Evolutionary conservation across 2,888 invertebrate genomes (phyloP).

Genomic region (Julus scandinavius): DNA sequence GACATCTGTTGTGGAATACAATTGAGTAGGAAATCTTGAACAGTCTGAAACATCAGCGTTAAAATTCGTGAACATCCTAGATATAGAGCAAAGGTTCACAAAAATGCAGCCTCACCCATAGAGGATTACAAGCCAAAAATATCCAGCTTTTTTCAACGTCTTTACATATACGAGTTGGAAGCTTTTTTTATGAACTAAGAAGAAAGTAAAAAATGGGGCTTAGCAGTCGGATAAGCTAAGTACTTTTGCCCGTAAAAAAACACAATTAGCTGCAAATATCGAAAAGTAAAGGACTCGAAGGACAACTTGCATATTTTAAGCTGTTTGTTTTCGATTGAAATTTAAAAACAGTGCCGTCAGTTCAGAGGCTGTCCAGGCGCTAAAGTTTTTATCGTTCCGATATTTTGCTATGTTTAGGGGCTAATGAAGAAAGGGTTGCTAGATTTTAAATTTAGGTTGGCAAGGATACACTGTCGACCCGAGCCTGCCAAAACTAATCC

Average conservation of each 20-base stretch:
- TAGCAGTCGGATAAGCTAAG: background rate
- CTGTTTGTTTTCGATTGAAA: slow-evolving; percentile 1
- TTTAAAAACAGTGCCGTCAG: background rate
- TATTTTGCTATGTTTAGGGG: slow-evolving; percentile 7
- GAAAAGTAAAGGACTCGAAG: background rate
- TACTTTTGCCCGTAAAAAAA: background rate
- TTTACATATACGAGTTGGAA: background rate
- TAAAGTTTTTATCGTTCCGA: background rate
- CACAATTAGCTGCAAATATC: slow-evolving; percentile 12
- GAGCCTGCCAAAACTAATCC: slow-evolving; percentile 14
- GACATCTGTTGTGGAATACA: no score
- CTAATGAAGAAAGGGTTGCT: slow-evolving; percentile 20
- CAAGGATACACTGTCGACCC: background rate
- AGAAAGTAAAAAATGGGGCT: background rate
- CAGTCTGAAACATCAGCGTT: background rate
- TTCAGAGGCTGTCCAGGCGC: slow-evolving; percentile 1
- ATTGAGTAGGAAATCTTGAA: no score
- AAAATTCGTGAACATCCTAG: background rate
- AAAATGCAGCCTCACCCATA: background rate
- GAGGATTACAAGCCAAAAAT: background rate
- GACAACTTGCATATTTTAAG: background rate
- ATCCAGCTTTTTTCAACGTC: background rate
- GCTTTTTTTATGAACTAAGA: slow-evolving; percentile 30
- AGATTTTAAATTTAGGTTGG: slow-evolving; percentile 38
- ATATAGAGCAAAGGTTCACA: background rate